phyloP scores from a whole-genome alignment of 2,888 invertebrate genomes.

The Hartigia nigra region DNA sequence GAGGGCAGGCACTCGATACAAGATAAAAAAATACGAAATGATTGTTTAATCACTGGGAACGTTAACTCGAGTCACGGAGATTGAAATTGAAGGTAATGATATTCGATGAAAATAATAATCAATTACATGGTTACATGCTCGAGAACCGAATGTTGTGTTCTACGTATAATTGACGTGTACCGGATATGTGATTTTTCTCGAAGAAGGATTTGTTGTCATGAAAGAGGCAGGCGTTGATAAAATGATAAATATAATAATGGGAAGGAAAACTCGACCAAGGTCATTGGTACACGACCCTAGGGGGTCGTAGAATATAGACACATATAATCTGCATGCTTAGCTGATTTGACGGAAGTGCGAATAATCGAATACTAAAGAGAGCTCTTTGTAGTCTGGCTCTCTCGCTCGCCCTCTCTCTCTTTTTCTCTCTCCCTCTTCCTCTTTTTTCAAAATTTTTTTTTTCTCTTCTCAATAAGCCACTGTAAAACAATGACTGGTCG shows the following conservation, averaged over 20 bases:
- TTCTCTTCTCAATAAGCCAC: not conserved
- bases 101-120: not conserved
- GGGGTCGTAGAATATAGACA: constrained; percentile 20
- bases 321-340: constrained; percentile 57
- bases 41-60: not conserved
- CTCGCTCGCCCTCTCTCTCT: not conserved
- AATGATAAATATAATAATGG: not conserved
- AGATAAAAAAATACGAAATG: not conserved
- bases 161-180: not conserved
- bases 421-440: no score
- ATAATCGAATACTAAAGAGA: not conserved
- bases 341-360: constrained; percentile 24
- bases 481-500: not conserved
- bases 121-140: not conserved
- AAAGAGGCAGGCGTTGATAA: not conserved
- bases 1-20: not conserved
- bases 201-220: not conserved
- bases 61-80: not conserved
- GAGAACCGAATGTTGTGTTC: not conserved
- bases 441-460: no score
- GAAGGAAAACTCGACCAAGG: not conserved
- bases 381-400: not conserved
- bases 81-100: no score
- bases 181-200: not conserved
- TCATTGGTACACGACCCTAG: constrained; percentile 6